Base-by-base conservation (phyloP, 2,113 vertebrate species). In the Puma concolor region DNA sequence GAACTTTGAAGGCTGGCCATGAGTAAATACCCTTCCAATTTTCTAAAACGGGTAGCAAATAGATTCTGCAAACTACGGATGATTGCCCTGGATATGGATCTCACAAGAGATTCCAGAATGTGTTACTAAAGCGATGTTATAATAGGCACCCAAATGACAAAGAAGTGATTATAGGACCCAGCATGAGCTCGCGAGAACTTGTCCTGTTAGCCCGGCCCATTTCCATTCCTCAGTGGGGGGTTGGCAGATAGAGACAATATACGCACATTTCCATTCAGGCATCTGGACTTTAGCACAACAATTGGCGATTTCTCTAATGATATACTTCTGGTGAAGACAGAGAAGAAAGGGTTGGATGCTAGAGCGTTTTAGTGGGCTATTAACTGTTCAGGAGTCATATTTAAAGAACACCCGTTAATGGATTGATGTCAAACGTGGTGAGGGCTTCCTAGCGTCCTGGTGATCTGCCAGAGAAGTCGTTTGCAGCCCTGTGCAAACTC, bases 21-120 rank as follows among this genome's bases (percentile, higher is more conserved):
- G 57, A 97, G 54, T 66, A 94, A 85, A 74, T 81, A 66, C 84
- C 76, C 89, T 93, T 82, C 85, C 38, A 67, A 82, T 94, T 97
- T 98, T 81, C 81, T 94, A 60, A 96, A 98, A 93, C 86, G 64
- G 80, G 14, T 52, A 90, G 93, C 84, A 97, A 98, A 96, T 94
- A 57, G 76, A 91, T 93, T 92, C 91, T 87, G 88, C 80, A 96
- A 91, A 80, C 66, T 77, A 88, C 7, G n/a, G 93, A 81, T 97
- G 95, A 88, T 89, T 94, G 95, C 74, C 50, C 80, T 90, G 60
- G 94, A 88, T 94, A 80, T 38, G 69, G 89, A 91, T 80, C 84
- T 94, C 69, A 29, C 63, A 96, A 12, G 63, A 79, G 95, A 86
- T 77, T 97, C 77, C 93, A 93, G 92, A 96, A 81, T 86, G 63